Evolutionary conservation across 2,888 invertebrate genomes (phyloP).

Genomic region (Heliconius cydno): DNA sequence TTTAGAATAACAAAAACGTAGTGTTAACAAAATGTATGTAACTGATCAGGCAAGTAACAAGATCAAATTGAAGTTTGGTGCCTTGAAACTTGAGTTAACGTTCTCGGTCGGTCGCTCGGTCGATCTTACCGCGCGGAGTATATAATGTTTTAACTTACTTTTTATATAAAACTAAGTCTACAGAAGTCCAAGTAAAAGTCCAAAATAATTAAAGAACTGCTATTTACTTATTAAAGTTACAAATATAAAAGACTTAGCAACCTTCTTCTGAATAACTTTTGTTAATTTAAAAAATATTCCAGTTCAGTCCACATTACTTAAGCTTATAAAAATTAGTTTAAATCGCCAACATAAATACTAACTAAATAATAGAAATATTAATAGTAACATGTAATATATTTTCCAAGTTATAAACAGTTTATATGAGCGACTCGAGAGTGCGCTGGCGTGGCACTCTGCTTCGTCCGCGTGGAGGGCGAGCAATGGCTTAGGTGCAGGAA

Average conservation of each 20-base stretch:
- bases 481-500: constrained; percentile 75
- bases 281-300: background rate
- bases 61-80: background rate
- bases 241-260: background rate
- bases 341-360: constrained; percentile 20
- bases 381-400: constrained; percentile 2
- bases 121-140: background rate
- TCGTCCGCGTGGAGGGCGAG: constrained; percentile 88
- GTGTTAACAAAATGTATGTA: background rate
- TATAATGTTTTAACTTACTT: constrained; percentile 3
- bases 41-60: no score
- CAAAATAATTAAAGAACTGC: constrained; percentile 15
- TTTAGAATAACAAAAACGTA: no score
- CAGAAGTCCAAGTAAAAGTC: constrained; percentile 10
- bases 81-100: background rate
- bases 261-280: background rate
- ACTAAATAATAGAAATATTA: constrained; percentile 14
- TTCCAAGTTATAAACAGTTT: constrained; percentile 45
- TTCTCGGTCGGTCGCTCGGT: constrained; percentile 29
- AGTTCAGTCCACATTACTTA: background rate
- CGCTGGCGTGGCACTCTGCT: constrained; percentile 90
- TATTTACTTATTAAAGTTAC: constrained; percentile 12
- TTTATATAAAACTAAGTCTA: constrained; percentile 4
- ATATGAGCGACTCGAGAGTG: constrained; percentile 69
- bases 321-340: background rate